Conservation (phyloP, 2,797 vertebrate genomes). For the Squalus acanthias region DNA sequence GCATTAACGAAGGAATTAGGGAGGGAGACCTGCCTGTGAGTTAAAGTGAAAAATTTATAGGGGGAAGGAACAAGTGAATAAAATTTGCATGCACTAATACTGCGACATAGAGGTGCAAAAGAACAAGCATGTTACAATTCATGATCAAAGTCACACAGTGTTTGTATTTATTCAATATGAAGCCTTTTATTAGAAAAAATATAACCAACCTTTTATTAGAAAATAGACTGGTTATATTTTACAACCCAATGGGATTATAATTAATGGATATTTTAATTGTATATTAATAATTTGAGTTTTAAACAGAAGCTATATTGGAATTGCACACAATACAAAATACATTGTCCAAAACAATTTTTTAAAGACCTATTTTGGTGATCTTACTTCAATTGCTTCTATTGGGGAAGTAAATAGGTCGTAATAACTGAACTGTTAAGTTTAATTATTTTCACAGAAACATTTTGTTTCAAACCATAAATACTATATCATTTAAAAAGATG, state of each 20-base stretch:
- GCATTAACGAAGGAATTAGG: slow-evolving; percentile 85
- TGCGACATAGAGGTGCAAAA: background rate
- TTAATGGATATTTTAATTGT: background rate
- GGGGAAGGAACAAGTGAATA: slow-evolving; percentile 45
- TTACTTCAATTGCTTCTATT: background rate
- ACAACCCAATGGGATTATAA: background rate
- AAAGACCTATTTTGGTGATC: background rate
- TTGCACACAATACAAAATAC: background rate
- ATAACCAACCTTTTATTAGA: slow-evolving; percentile 38
- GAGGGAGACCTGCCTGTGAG: slow-evolving; percentile 95
- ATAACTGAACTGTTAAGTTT: background rate
- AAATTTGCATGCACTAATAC: slow-evolving; percentile 13
- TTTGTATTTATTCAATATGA: background rate
- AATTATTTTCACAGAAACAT: slow-evolving; percentile 8
- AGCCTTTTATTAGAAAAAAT: background rate
- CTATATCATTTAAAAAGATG: background rate
- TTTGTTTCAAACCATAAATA: background rate
- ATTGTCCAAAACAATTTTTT: no score
- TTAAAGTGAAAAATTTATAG: slow-evolving; percentile 68
- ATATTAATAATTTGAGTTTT: background rate
- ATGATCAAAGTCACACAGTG: slow-evolving; percentile 40
- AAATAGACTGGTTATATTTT: slow-evolving; percentile 45
- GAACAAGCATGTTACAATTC: background rate
- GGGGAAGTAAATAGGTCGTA: background rate
- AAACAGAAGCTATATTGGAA: background rate